Conservation (phyloP, 2,797 vertebrate genomes). For the Neomorphus geoffroyi region DNA sequence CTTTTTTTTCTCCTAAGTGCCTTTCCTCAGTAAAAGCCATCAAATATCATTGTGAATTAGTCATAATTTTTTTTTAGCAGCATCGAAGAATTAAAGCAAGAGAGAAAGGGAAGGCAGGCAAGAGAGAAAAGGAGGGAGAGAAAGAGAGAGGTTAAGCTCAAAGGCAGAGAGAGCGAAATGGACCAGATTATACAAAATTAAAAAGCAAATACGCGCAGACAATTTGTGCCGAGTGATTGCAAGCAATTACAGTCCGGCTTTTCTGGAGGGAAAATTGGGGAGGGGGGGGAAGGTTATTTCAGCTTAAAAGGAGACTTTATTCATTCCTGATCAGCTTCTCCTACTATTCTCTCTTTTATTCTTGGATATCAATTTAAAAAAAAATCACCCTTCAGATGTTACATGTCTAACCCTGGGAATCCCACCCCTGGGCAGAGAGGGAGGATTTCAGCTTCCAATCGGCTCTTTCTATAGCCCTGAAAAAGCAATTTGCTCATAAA, state of each 20-base stretch:
- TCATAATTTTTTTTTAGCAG: constrained; percentile 69
- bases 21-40: constrained; percentile 73
- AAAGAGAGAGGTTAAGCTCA: constrained; percentile 83
- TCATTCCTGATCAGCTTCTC: constrained; percentile 85
- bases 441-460: constrained; percentile 80
- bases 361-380: constrained; percentile 80
- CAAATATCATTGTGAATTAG: constrained; percentile 74
- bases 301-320: constrained; percentile 86
- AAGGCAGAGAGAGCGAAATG: constrained; percentile 84
- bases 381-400: constrained; percentile 80
- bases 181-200: constrained; percentile 89
- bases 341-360: constrained; percentile 83
- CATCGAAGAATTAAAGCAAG: constrained; percentile 72
- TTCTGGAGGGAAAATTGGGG: constrained; percentile 80
- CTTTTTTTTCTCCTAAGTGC: constrained; percentile 61
- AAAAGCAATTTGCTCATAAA: constrained; percentile 83
- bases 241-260: constrained; percentile 85
- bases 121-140: constrained; percentile 73
- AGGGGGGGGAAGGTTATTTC: constrained; percentile 74
- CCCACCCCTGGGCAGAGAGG: constrained; percentile 79
- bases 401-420: constrained; percentile 76
- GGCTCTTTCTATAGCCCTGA: constrained; percentile 77
- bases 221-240: constrained; percentile 86
- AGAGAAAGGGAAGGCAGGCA: constrained; percentile 52
- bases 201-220: constrained; percentile 86